phyloP scores from a whole-genome alignment of 2,113 vertebrate genomes.

The Elephas maximus region DNA sequence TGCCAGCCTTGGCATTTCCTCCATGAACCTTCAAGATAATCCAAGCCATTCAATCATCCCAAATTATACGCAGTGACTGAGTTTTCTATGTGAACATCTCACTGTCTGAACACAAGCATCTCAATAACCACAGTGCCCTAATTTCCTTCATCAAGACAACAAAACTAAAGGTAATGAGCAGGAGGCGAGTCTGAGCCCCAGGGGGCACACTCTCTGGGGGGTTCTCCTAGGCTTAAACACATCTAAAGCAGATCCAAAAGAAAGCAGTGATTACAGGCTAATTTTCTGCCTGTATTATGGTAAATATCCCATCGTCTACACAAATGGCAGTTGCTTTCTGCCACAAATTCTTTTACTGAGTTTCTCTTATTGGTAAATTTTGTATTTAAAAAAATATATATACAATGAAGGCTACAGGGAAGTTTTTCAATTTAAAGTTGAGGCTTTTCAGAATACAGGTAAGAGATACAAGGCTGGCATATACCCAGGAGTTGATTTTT shows the following conservation, averaged over 20 bases:
- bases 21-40: constrained; percentile 80
- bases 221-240: constrained; percentile 75
- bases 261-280: constrained; percentile 87
- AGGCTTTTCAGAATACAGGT: not conserved
- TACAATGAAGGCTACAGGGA: not conserved
- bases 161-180: constrained; percentile 85
- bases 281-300: constrained; percentile 87
- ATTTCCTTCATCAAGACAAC: constrained; percentile 85
- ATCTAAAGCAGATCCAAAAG: constrained; percentile 70
- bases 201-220: constrained; percentile 58
- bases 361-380: constrained; percentile 78
- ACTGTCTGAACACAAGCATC: constrained; percentile 81
- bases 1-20: constrained; percentile 72
- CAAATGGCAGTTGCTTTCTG: constrained; percentile 77
- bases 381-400: not conserved
- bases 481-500: constrained; percentile 8
- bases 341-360: constrained; percentile 80
- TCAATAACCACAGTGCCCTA: constrained; percentile 79
- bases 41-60: constrained; percentile 86
- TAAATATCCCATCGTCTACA: constrained; percentile 82
- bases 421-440: constrained; percentile 71
- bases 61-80: constrained; percentile 83
- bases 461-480: not conserved
- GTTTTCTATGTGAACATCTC: constrained; percentile 85
- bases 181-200: constrained; percentile 77